Percentiles rank a stretch among this genome's conserved stretches.
Conservation (phyloP, 2,797 vertebrate species). For the Tamandua tetradactyla region DNA sequence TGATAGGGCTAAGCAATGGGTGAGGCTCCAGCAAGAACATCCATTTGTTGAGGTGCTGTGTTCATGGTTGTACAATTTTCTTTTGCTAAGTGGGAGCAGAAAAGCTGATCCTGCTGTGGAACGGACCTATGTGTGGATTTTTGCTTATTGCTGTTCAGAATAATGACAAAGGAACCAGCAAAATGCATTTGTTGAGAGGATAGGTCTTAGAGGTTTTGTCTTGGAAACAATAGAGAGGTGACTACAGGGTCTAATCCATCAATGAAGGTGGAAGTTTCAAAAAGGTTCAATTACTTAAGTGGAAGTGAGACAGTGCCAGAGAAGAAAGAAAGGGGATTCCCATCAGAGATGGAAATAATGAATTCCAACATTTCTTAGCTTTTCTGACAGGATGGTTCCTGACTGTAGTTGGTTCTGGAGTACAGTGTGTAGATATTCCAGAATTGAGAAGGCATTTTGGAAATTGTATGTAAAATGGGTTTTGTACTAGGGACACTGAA, state of each 20-base stretch:
- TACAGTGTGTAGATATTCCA: too few relatives aligned
- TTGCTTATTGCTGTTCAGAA: background rate
- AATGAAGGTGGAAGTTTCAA: background rate
- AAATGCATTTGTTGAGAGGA: background rate
- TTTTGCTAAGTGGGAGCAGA: background rate
- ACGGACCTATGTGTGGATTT: background rate
- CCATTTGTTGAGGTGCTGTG: rapidly evolving
- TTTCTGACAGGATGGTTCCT: too few relatives aligned
- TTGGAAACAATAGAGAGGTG: background rate
- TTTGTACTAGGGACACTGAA: too few relatives aligned
- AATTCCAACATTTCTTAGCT: too few relatives aligned
- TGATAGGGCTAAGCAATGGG: rapidly evolving
- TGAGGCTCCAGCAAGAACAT: background rate
- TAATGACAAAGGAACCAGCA: background rate
- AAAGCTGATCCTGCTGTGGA: too few relatives aligned
- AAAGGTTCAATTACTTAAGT: background rate
- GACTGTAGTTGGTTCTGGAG: too few relatives aligned
- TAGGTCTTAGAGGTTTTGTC: background rate
- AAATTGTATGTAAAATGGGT: too few relatives aligned
- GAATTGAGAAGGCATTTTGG: too few relatives aligned
- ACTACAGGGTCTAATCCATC: background rate
- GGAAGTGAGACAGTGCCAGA: background rate
- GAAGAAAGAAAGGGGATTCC: background rate
- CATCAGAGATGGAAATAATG: background rate
- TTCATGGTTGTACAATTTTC: background rate